Percentiles rank a stretch among this genome's conserved stretches.
Evolutionary conservation across 2,888 invertebrate species (phyloP).

Genomic region (Chalcosyrphus nemorum): DNA sequence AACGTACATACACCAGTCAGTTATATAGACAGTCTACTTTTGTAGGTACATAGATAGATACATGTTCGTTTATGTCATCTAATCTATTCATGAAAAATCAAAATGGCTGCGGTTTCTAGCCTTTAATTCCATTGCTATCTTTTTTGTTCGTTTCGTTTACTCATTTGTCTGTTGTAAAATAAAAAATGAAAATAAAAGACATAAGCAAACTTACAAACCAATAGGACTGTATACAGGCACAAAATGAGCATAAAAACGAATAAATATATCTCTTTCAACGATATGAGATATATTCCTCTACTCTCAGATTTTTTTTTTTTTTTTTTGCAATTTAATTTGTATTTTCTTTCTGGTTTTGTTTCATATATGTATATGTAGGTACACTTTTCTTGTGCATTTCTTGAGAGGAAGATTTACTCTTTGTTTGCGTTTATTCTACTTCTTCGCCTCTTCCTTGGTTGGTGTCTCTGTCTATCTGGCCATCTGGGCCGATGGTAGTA

Average conservation of each 20-base stretch:
- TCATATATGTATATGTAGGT: too few species aligned
- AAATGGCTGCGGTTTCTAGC: constrained; percentile 61
- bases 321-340: constrained; percentile 60
- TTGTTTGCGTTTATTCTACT: constrained; percentile 45
- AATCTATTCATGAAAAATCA: constrained; percentile 66
- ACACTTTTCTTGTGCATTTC: constrained; percentile 43
- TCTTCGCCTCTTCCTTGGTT: background rate
- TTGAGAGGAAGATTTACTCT: constrained; percentile 39
- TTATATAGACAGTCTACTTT: constrained; percentile 18
- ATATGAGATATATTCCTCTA: constrained; percentile 28
- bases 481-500: constrained; percentile 25
- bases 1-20: constrained; percentile 3
- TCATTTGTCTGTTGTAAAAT: constrained; percentile 5
- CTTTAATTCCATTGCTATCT: constrained; percentile 22
- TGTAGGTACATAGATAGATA: constrained; percentile 10
- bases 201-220: constrained; percentile 6
- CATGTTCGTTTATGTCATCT: constrained; percentile 63
- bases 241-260: constrained; percentile 23
- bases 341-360: constrained; percentile 40
- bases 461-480: constrained; percentile 25
- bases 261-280: constrained; percentile 29
- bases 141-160: constrained; percentile 13
- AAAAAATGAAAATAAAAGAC: background rate
- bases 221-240: background rate
- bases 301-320: constrained; percentile 24